These are phyloP conservation scores for Ferrisia virgata DNA, from an alignment of 2,888 invertebrate genomes.

Conservation along the genomic window DNA sequence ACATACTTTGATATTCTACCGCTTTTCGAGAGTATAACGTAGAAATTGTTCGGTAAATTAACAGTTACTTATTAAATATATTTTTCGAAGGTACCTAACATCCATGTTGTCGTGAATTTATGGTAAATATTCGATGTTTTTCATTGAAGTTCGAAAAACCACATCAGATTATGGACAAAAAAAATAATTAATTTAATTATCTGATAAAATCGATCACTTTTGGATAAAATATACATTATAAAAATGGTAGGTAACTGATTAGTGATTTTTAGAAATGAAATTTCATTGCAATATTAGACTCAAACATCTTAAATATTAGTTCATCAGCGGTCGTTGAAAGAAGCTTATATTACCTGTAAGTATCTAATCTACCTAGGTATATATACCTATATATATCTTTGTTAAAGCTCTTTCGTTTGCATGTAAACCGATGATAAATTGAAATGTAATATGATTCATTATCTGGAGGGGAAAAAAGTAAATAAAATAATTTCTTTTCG, in stretches of 20 bases:
- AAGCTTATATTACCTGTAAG: not conserved
- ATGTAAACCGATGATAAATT: not conserved
- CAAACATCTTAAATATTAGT: not conserved
- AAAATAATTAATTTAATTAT: no score
- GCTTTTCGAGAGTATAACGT: not conserved
- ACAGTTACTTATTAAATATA: constrained; percentile 1
- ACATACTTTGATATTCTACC: constrained; percentile 6
- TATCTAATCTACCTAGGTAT: no score
- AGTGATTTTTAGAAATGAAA: not conserved
- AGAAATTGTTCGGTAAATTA: not conserved
- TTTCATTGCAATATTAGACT: not conserved
- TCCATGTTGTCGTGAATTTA: not conserved
- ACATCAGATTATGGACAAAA: no score
- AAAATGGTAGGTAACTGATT: no score
- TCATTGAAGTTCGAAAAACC: no score
- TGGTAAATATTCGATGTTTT: not conserved
- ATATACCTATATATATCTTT: not conserved
- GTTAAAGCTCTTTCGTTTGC: constrained; percentile 27
- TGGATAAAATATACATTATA: no score
- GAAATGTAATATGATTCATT: constrained; percentile 31
- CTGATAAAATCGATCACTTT: no score
- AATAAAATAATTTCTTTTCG: constrained; percentile 25
- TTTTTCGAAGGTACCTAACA: not conserved
- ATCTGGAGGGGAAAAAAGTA: not conserved
- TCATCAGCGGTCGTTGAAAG: not conserved